These are phyloP conservation scores for Manis javanica DNA, from an alignment of 2,797 vertebrate species.

Conservation along the genomic window DNA sequence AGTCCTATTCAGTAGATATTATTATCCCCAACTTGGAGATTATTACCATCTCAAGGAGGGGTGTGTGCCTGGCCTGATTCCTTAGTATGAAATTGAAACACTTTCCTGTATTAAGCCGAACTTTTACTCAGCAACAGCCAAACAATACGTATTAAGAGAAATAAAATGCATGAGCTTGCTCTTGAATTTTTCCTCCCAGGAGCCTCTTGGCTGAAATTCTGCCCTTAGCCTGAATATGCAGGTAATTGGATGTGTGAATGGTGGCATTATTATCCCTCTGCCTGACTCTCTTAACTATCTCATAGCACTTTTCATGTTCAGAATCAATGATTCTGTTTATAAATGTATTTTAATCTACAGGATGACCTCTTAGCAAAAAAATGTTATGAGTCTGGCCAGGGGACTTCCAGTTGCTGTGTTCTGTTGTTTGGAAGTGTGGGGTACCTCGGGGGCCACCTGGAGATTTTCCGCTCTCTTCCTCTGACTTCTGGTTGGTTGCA, in stretches of 20 bases:
- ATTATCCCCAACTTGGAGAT: not conserved
- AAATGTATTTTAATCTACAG: not conserved
- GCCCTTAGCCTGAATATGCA: not conserved
- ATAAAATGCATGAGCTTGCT: not conserved
- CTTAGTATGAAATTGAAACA: not conserved
- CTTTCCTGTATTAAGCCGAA: not conserved
- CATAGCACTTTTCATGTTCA: not conserved
- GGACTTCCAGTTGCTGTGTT: not conserved
- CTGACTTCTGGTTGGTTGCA: not conserved
- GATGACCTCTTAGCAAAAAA: not conserved
- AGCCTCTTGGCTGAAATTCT: not conserved
- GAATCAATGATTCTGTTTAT: not conserved
- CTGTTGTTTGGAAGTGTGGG: not conserved
- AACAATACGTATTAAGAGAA: not conserved
- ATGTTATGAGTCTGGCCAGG: not conserved
- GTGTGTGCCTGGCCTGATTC: not conserved
- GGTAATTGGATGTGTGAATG: not conserved
- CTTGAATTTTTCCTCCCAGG: not conserved
- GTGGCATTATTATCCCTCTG: not conserved
- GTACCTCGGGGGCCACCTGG: not conserved
- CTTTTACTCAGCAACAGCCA: not conserved
- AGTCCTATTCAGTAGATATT: not conserved
- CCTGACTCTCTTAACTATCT: not conserved
- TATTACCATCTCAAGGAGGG: not conserved
- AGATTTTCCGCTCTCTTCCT: not conserved